These are phyloP conservation scores for Conchocele bisecta DNA, from an alignment of 2,888 invertebrate species.

Conservation along the genomic window DNA sequence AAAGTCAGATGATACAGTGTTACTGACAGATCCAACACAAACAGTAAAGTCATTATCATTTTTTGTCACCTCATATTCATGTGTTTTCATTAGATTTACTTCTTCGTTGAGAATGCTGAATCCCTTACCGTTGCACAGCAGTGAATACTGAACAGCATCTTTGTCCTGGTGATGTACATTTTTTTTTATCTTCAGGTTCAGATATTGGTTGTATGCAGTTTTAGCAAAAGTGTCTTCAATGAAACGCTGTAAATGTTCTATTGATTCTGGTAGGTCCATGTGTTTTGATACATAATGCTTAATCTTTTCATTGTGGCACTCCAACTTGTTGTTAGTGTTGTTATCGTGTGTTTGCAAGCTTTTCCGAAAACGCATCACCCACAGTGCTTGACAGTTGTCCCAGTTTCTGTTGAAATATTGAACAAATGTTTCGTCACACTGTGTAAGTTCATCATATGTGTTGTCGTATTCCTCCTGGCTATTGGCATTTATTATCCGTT, in stretches of 20 bases:
- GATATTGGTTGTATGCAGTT: background rate
- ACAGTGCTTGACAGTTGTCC: conserved; percentile 5
- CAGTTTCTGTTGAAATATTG: background rate
- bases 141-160: background rate
- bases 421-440: background rate
- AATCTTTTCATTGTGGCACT: conserved; percentile 4
- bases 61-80: background rate
- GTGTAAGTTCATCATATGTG: background rate
- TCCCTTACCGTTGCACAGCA: background rate
- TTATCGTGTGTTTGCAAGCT: background rate
- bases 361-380: conserved; percentile 3
- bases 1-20: background rate
- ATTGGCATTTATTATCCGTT: background rate
- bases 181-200: conserved; percentile 1
- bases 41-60: conserved; percentile 1
- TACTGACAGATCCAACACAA: background rate
- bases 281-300: conserved; percentile 7
- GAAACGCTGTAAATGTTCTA: background rate
- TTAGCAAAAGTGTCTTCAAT: conserved; percentile 6
- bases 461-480: background rate
- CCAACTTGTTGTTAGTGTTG: conserved; percentile 7
- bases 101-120: conserved; percentile 4
- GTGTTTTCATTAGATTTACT: background rate
- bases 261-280: background rate
- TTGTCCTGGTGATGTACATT: conserved; percentile 2